Percentiles rank a stretch among this genome's conserved stretches.
Conservation (phyloP, 2,113 vertebrate genomes). For the Cheilinus undulatus region DNA sequence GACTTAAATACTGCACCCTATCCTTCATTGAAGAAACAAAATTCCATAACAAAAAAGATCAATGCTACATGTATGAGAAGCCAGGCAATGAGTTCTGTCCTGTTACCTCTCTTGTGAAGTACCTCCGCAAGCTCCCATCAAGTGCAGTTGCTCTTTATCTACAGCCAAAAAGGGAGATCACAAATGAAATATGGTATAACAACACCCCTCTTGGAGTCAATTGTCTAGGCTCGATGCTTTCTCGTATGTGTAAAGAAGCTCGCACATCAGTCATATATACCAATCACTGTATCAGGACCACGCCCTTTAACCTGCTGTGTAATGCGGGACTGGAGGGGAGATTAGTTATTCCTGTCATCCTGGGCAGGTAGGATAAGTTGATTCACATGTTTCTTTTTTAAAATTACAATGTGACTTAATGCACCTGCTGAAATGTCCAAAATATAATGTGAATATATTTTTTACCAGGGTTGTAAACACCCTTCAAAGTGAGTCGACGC, state of each 20-base stretch:
- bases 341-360: background rate
- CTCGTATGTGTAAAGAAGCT: slow-evolving; percentile 38
- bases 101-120: slow-evolving; percentile 23
- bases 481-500: background rate
- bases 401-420: background rate
- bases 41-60: background rate
- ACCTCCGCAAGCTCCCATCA: slow-evolving; percentile 19
- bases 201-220: slow-evolving; percentile 18
- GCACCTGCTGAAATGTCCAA: background rate
- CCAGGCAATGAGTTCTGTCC: slow-evolving; percentile 24
- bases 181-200: slow-evolving; percentile 14
- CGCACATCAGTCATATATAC: slow-evolving; percentile 17
- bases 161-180: slow-evolving; percentile 21
- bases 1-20: slow-evolving; percentile 14
- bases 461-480: slow-evolving; percentile 18
- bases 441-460: background rate
- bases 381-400: background rate
- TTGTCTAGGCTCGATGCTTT: slow-evolving; percentile 23
- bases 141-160: slow-evolving; percentile 12
- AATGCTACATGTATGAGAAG: slow-evolving; percentile 18
- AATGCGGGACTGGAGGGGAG: background rate
- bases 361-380: slow-evolving; percentile 12
- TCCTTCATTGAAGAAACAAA: background rate
- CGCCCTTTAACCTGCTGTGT: slow-evolving; percentile 13
- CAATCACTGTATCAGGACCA: slow-evolving; percentile 34